Base-by-base conservation (phyloP, 1,140 invertebrate species). In the Teleogryllus occipitalis region DNA sequence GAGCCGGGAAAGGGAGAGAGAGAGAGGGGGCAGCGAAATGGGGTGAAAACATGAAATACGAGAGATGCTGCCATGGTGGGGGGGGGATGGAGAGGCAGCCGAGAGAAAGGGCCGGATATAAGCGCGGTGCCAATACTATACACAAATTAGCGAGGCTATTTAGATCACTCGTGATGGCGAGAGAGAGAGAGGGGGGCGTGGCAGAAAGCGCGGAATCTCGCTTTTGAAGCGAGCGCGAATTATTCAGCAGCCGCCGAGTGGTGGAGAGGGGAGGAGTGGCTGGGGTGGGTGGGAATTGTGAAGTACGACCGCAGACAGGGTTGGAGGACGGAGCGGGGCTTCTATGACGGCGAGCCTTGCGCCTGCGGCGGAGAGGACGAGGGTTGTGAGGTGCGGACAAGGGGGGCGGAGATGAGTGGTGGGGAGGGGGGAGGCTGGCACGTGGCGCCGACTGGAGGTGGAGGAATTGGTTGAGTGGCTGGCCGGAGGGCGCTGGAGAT, bases 101-200 rank as follows among this genome's bases (percentile, higher is more conserved):
- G 54, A 65, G 54, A 65, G 54, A 65, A 65, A 65, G 54, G 54
- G 54, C 7, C 18, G 54, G 54, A 14, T 18, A 65, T 18, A 18
- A 65, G 54, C 10, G 54, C 54, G 54, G 18, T 65, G 54, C 54
- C 54, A 65, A 65, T 65, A 65, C 54, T 65, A 65, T 65, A 65
- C 54, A 65, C 54, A 65, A 65, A 65, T 65, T 65, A 65, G 54
- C 54, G 18, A 65, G 54, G 54, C 54, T 65, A 65, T 65, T 65
- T 65, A 65, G 54, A 65, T 65, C 54, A 65, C 54, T 65, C 54
- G 54, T 65, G 54, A 18, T 65, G 54, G 54, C 54, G 54, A 18
- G 27, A 39, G 27, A 39, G 27, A 39, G 54, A 65, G 54, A 14
- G 18, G 7, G 54, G 54, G 54, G 54, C 54, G 54, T 39, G 27